Conservation (phyloP, 2,113 vertebrate genomes). For the Xiphias gladius region DNA sequence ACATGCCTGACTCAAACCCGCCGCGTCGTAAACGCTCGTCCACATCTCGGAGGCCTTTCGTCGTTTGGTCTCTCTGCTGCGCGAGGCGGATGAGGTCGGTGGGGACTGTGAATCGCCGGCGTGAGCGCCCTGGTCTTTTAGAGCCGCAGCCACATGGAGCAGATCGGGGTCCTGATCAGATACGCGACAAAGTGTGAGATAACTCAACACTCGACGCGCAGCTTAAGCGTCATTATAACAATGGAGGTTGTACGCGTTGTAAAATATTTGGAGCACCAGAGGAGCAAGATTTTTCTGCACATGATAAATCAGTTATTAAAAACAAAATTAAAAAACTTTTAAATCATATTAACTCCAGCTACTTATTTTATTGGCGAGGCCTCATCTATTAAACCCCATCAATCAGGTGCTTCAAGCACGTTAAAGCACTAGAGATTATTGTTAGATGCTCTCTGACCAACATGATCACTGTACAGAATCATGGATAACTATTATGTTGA, state of each 20-base stretch:
- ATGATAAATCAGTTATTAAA: no score
- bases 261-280: no score
- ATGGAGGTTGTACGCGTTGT: not conserved
- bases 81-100: conserved; percentile 21
- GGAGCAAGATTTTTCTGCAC: no score
- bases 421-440: no score
- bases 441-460: no score
- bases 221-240: no score
- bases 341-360: no score
- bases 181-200: not conserved
- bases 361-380: no score
- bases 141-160: conserved; percentile 67
- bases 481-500: not conserved
- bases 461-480: not conserved
- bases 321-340: no score
- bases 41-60: conserved; percentile 64
- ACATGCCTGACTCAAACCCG: conserved; percentile 75
- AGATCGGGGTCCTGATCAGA: conserved; percentile 75
- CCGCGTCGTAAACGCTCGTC: conserved; percentile 75
- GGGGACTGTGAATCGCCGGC: conserved; percentile 22
- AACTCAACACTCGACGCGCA: not conserved
- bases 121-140: conserved; percentile 67
- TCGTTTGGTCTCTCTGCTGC: not conserved
- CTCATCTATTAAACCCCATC: no score
- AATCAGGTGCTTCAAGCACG: no score